These are phyloP conservation scores for Drosophila suboccidentalis DNA, from an alignment of 2,888 invertebrate species.

Conservation along the genomic window DNA sequence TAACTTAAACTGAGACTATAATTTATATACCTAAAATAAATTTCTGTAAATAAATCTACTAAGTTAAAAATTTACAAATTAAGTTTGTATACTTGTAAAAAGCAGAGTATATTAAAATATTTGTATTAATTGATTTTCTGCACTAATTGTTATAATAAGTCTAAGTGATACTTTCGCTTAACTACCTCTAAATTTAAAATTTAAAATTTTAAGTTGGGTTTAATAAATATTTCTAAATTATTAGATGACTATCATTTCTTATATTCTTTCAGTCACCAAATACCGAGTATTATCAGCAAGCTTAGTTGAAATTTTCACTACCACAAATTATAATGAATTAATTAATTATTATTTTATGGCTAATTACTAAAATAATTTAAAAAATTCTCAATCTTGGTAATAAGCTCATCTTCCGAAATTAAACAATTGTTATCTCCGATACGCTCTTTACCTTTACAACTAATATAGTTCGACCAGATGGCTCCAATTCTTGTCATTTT, in stretches of 20 bases:
- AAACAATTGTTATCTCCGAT: neutral
- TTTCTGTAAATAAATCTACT: no score
- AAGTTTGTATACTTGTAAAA: neutral
- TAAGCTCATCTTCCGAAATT: neutral
- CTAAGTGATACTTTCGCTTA: no score
- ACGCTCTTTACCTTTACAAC: neutral
- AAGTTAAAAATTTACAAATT: neutral
- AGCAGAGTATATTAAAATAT: neutral
- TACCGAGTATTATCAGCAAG: neutral
- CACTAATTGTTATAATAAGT: no score
- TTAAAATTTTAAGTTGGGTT: no score
- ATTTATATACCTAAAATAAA: neutral
- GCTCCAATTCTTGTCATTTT: slow-evolving; percentile 12
- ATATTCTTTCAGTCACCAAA: no score
- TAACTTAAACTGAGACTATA: neutral
- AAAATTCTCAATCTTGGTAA: neutral
- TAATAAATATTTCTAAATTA: no score
- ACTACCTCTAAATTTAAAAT: no score
- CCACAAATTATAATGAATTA: neutral
- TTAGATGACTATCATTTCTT: no score
- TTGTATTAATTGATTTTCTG: neutral
- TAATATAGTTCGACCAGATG: neutral
- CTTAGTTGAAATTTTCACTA: neutral
- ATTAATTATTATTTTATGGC: no score
- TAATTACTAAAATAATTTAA: no score